A percentile compares a stretch with the other conserved stretches of the same genome.
Evolutionary conservation across 2,113 vertebrate genomes (phyloP).

Genomic region (Anguilla japonica): DNA sequence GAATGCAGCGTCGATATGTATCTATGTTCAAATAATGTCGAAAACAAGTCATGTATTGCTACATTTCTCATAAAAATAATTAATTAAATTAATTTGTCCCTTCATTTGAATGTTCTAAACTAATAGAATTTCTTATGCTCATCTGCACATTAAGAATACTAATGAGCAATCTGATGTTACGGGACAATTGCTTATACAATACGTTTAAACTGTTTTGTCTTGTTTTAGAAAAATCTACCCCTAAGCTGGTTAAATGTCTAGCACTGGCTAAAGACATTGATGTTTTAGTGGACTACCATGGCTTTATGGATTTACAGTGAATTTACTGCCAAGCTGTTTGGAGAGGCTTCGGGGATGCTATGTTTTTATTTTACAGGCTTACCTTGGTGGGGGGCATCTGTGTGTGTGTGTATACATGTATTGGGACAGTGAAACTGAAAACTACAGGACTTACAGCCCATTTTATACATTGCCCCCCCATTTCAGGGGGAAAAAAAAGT

Average conservation of each 20-base stretch:
- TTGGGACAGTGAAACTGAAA: too few species aligned
- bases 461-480: too few species aligned
- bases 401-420: neutral
- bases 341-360: neutral
- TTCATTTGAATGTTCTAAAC: slow-evolving; percentile 33
- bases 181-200: slow-evolving; percentile 30
- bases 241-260: neutral
- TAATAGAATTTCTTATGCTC: slow-evolving; percentile 48
- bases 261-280: neutral
- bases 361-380: neutral
- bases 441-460: too few species aligned
- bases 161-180: slow-evolving; percentile 42
- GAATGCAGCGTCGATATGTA: slow-evolving; percentile 39
- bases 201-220: neutral
- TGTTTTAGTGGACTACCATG: neutral
- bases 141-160: slow-evolving; percentile 42
- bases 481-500: too few species aligned
- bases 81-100: slow-evolving; percentile 44
- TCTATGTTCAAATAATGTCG: neutral
- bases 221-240: neutral
- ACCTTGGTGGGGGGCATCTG: neutral
- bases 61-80: slow-evolving; percentile 29
- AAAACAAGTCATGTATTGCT: slow-evolving; percentile 1
- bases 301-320: neutral
- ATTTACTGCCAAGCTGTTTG: neutral